Conservation (phyloP, 2,888 invertebrate genomes). For the Hypomecis punctinalis region DNA sequence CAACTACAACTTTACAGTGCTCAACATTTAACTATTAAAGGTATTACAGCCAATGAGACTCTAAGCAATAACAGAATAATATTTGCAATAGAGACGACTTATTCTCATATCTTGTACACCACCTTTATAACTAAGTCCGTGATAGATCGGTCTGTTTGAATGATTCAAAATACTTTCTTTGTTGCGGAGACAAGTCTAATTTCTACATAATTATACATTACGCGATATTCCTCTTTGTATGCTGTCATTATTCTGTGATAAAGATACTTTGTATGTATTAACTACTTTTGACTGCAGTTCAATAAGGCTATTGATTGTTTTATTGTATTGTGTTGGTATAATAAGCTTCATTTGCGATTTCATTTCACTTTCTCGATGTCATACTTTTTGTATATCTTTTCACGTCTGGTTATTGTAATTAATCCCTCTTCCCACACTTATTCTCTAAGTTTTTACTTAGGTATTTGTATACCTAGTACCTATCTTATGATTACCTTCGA, state of each 20-base stretch:
- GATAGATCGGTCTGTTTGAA: constrained; percentile 21
- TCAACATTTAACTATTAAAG: background rate
- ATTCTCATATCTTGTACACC: constrained; percentile 3
- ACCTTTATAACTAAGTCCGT: constrained; percentile 6
- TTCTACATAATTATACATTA: constrained; percentile 30
- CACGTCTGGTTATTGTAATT: no score
- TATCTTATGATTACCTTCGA: no score
- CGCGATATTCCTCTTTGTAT: constrained; percentile 13
- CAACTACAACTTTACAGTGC: no score
- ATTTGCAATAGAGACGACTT: no score
- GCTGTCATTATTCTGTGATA: constrained; percentile 19
- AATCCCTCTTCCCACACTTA: no score
- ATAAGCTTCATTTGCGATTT: background rate
- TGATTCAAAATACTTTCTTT: constrained; percentile 39
- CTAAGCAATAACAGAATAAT: no score
- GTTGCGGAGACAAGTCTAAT: constrained; percentile 24
- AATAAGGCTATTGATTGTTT: background rate
- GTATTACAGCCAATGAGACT: no score
- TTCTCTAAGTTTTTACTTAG: no score
- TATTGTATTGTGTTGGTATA: no score
- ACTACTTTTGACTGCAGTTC: background rate
- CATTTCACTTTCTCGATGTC: background rate
- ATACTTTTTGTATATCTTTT: background rate
- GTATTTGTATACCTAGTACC: no score
- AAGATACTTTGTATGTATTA: constrained; percentile 5